These are phyloP conservation scores for Heptranchias perlo DNA, from an alignment of 2,113 vertebrate species.

Conservation along the genomic window DNA sequence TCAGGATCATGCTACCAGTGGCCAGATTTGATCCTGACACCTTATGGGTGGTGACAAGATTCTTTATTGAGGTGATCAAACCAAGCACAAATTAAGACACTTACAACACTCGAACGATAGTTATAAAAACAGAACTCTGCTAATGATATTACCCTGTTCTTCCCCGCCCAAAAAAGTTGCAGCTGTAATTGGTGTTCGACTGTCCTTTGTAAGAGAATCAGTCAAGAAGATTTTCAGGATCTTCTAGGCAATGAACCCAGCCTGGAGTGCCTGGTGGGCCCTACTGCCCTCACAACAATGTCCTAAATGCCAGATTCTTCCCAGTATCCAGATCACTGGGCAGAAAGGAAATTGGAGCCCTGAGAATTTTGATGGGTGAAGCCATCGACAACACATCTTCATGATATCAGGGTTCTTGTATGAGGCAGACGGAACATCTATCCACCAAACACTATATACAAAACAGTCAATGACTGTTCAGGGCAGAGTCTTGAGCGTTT, in stretches of 20 bases:
- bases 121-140: too few relatives aligned
- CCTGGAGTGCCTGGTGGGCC: not conserved
- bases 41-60: too few relatives aligned
- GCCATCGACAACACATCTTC: not conserved
- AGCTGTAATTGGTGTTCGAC: not conserved
- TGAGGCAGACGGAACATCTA: not conserved
- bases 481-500: not conserved
- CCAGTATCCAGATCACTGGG: not conserved
- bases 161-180: not conserved
- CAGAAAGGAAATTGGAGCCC: not conserved
- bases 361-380: not conserved
- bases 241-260: not conserved
- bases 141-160: too few relatives aligned
- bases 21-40: too few relatives aligned
- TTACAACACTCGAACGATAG: too few relatives aligned
- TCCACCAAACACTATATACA: not conserved
- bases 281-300: not conserved
- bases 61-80: too few relatives aligned
- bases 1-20: too few relatives aligned
- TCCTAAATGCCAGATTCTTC: not conserved
- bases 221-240: not conserved
- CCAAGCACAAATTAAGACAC: too few relatives aligned
- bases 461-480: not conserved
- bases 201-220: not conserved
- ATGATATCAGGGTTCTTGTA: not conserved